Base-by-base conservation (phyloP, 1,140 invertebrate species). In the Whitmania pigra region DNA sequence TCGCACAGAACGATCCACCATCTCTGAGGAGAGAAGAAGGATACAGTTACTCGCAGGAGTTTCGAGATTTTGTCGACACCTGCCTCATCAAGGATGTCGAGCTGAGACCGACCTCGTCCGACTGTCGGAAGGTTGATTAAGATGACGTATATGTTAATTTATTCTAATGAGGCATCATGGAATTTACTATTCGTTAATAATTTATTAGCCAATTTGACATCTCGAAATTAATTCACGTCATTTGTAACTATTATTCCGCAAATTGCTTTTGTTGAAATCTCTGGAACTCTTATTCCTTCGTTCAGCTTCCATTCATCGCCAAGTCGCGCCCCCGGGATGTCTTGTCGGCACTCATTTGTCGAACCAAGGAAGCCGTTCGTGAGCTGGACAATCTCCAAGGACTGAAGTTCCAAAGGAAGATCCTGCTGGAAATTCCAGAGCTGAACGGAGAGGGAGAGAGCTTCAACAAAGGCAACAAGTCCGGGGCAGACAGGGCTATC, bases 371-470 rank as follows among this genome's bases (percentile, higher is more conserved):
- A 54, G 94, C 94, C 18, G 97, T 99, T n/a, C 83, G 93, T 36
- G 94, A 99, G 82, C 82, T 98, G 75, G 97, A 99, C 83, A 98
- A 98, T 84, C 86, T 97, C 71, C 97, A 98, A 84, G 98, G 98
- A 17, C 3, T 49, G 40, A 36, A 49, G 20, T 70, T 70, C 53
- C 40, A 49, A 93, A 96, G 97, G 80, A 70, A 22, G 69, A 70
- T 70, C 7, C 85, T 99, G 49, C 97, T 97, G 78, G 77, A 77
- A 29, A 79, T 80, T 69, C 75, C 67, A 0, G 72, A 76, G n/a
- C 25, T 69, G 73, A 76, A 27, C 43, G 74, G 72, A 73, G 40
- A 27, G 67, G n/a, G 67, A 70, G 27, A 73, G 74, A 13, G 76
- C 75, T 72, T 76, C 75, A 40, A 74, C 76, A 11, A 40, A 74